phyloP scores from a whole-genome alignment of 2,797 vertebrate genomes.

The Nyctalus aviator region DNA sequence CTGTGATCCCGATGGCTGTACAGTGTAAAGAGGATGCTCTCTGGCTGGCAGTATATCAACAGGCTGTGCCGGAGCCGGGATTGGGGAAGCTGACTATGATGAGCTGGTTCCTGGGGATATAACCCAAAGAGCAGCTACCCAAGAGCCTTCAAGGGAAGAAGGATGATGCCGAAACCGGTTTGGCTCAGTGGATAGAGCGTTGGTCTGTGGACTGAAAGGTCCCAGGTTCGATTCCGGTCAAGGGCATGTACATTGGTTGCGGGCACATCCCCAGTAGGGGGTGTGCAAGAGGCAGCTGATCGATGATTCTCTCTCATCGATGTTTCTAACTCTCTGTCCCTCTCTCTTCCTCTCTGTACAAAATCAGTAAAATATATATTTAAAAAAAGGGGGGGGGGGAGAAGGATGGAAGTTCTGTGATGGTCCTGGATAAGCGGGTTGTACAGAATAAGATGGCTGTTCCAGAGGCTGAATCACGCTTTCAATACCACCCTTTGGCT shows the following conservation, averaged over 20 bases:
- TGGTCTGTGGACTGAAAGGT: too few species aligned
- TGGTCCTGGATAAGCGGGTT: conserved; percentile 30
- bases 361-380: too few species aligned
- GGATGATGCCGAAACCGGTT: too few species aligned
- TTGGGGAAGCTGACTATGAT: conserved; percentile 77
- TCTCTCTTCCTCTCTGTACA: too few species aligned
- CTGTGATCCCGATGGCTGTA: conserved; percentile 7
- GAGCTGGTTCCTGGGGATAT: neutral
- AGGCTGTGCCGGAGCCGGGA: conserved; percentile 74
- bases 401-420: conserved; percentile 80
- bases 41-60: conserved; percentile 73
- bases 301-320: too few species aligned
- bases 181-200: too few species aligned
- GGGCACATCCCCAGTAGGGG: too few species aligned
- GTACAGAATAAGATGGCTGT: conserved; percentile 54
- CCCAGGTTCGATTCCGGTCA: too few species aligned
- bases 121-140: conserved; percentile 70
- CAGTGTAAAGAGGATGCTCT: conserved; percentile 80
- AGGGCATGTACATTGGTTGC: too few species aligned
- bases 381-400: too few species aligned
- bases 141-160: conserved; percentile 80
- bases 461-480: conserved; percentile 30
- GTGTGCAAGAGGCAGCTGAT: too few species aligned
- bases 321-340: too few species aligned
- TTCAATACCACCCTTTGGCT: conserved; percentile 44